Evolutionary conservation across 2,113 vertebrate species (phyloP).

Genomic region (Hoplias malabaricus): DNA sequence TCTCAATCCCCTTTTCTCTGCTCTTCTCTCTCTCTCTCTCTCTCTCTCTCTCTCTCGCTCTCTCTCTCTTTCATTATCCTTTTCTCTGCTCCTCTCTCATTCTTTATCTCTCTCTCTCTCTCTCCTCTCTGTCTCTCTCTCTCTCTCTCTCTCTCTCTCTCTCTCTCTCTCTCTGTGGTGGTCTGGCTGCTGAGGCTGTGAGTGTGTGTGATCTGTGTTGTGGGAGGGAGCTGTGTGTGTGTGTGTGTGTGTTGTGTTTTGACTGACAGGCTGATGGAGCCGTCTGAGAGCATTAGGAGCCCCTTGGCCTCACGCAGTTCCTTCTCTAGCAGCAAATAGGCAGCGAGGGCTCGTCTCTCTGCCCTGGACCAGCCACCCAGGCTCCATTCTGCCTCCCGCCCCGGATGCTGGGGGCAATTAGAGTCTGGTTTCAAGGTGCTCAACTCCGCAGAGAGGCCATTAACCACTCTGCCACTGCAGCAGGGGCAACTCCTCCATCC

Average conservation of each 20-base stretch:
- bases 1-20: not conserved
- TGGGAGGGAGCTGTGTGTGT: not conserved
- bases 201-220: not conserved
- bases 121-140: too few species aligned
- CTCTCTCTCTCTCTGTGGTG: constrained; percentile 31
- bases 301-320: constrained; percentile 2
- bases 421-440: constrained; percentile 13
- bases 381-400: not conserved
- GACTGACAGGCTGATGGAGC: constrained; percentile 45
- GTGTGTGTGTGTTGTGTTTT: constrained; percentile 13
- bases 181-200: constrained; percentile 19
- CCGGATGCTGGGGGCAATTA: constrained; percentile 15
- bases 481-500: not conserved
- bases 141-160: constrained; percentile 18
- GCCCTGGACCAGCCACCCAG: not conserved
- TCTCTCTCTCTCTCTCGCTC: constrained; percentile 7
- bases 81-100: too few species aligned
- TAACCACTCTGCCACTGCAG: not conserved
- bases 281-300: constrained; percentile 42
- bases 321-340: not conserved
- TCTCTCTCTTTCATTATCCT: not conserved
- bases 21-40: not conserved
- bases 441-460: not conserved
- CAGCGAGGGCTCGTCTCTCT: not conserved
- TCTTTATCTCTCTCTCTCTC: not conserved